Conservation (phyloP, 2,113 vertebrate genomes). For the Vidua macroura region DNA sequence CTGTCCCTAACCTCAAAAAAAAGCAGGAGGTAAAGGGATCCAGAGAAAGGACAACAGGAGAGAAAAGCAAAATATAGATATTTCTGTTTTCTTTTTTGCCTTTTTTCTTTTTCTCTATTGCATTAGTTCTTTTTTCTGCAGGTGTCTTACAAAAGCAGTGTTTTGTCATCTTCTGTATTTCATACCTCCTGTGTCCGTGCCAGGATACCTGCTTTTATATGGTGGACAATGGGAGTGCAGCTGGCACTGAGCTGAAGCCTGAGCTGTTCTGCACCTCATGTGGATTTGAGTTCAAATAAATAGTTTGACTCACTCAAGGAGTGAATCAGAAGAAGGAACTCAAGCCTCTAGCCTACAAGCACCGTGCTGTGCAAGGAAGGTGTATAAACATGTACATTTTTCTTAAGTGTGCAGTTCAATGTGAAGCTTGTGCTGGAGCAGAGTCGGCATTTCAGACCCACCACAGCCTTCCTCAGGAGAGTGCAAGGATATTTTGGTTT, state of each 20-base stretch:
- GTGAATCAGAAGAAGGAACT: conserved; percentile 48
- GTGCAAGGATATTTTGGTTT: background rate
- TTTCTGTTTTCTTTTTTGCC: background rate
- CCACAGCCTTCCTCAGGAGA: background rate
- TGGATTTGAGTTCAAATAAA: conserved; percentile 33
- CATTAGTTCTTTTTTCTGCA: background rate
- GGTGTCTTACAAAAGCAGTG: conserved; percentile 18
- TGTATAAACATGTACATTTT: background rate
- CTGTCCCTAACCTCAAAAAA: conserved; percentile 1
- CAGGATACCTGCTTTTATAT: conserved; percentile 34
- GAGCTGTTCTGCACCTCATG: conserved; percentile 14
- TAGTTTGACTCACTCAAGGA: conserved; percentile 25
- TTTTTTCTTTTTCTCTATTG: background rate
- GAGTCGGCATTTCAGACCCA: background rate
- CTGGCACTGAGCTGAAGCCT: background rate
- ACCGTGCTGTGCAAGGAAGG: conserved; percentile 8
- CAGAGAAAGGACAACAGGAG: conserved; percentile 7
- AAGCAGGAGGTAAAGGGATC: background rate
- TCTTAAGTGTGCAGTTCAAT: background rate
- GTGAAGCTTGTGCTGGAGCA: background rate
- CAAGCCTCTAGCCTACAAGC: conserved; percentile 20
- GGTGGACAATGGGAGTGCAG: conserved; percentile 40
- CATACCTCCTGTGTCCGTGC: background rate
- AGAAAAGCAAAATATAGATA: background rate
- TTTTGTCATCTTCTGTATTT: conserved; percentile 34